Evolutionary conservation across 2,797 vertebrate genomes (phyloP), one percentile per base, ranked within the genome.

Genomic region (Sebastes glaucus): DNA sequence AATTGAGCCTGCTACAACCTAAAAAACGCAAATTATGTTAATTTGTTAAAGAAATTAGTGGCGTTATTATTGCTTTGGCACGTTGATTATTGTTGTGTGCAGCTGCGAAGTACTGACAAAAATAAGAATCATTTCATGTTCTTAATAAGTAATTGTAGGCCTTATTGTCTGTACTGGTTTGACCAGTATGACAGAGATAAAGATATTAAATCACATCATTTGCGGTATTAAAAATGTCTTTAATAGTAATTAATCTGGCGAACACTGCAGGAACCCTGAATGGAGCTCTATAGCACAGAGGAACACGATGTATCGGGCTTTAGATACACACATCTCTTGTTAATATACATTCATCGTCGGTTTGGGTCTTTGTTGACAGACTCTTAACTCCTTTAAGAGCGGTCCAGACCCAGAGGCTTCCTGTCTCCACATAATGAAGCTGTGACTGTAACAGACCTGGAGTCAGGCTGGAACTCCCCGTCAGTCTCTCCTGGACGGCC

Each of bases 401-500:
- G 2, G 52, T 38, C n/a, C 49, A 22, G 38, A 23, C 5, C 27
- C 55, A 13, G 53, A 71, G 22, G 42, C 33, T 23, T 42, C 64
- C 8, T 18, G 22, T 46, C 38, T 74, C 25, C 27, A 38, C 32
- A 13, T 57, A 25, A 83, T 14, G 25, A 80, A 80, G 35, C 69
- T 10, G 53, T 56, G 62, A 27, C 61, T 42, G 64, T 46, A 57
- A 1, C 62, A 32, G 79, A 33, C n/a, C 73, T 33, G 38, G 59
- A 81, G 71, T 42, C 77, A 13, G 65, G 3, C 25, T 64, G 32
- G 60, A 42, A 64, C n/a, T 70, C 4, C 10, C 23, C 16, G 5
- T 83, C 77, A 7, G 55, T 77, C 68, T 67, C 23, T 63, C 27
- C 71, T 11, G n/a, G 14, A 25, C 30, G 7, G 11, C 69, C 73